Percentiles rank a stretch among this genome's conserved stretches.
Conservation (phyloP, 2,888 invertebrate species). For the Omphaloscelis lunosa region DNA sequence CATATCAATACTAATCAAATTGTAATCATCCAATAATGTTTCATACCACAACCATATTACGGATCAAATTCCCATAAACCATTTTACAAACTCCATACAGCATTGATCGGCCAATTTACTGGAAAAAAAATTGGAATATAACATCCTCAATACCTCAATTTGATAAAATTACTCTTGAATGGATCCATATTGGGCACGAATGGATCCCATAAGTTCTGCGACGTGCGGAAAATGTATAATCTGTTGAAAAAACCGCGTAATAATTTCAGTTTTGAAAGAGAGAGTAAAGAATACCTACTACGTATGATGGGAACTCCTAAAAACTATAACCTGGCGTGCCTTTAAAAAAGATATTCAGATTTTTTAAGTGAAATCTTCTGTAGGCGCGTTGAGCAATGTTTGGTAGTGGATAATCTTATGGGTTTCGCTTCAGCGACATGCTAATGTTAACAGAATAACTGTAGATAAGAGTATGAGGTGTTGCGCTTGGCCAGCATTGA, state of each 20-base stretch:
- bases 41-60: constrained; percentile 3
- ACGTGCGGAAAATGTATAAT: constrained; percentile 14
- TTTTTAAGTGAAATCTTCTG: not conserved
- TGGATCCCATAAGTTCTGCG: constrained; percentile 29
- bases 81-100: constrained; percentile 11
- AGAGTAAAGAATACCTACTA: not conserved
- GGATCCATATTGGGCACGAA: constrained; percentile 10
- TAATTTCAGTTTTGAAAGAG: not conserved
- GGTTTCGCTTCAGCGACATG: too few species aligned
- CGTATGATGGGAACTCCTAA: not conserved
- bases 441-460: too few species aligned
- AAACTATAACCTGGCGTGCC: not conserved
- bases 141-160: constrained; percentile 54
- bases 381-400: not conserved
- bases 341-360: not conserved
- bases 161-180: constrained; percentile 41
- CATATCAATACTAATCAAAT: constrained; percentile 33
- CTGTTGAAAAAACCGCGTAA: constrained; percentile 1
- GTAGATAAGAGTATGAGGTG: too few species aligned
- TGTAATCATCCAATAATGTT: constrained; percentile 28
- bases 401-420: not conserved
- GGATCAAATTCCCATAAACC: constrained; percentile 29
- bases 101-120: constrained; percentile 57
- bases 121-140: constrained; percentile 55
- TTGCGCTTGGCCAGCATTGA: too few species aligned